These are phyloP conservation scores for Tetraneura akinire DNA, from an alignment of 1,140 invertebrate species.

Conservation along the genomic window DNA sequence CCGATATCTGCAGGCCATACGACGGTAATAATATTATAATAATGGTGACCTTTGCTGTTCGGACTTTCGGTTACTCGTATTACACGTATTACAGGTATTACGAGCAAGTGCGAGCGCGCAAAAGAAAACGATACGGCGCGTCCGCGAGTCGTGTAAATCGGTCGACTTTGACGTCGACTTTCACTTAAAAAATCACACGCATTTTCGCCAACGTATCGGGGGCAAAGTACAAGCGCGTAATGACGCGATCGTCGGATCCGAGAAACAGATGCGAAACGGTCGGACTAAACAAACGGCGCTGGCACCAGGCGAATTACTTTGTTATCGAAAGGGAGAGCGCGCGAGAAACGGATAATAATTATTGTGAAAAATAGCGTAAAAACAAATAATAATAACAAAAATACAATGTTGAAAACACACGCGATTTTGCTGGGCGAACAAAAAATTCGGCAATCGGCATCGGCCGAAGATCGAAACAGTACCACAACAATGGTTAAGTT, in stretches of 20 bases:
- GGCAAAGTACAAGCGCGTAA: background rate
- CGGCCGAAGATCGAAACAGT: slow-evolving; percentile 47
- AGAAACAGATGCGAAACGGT: background rate
- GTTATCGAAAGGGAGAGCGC: background rate
- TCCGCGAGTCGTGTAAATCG: background rate
- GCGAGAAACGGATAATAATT: background rate
- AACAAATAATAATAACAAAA: slow-evolving; percentile 2
- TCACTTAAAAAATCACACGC: background rate
- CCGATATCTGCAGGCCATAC: background rate
- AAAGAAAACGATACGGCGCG: background rate
- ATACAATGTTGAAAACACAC: background rate
- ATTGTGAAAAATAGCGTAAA: background rate
- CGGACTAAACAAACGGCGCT: background rate
- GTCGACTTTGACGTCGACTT: background rate
- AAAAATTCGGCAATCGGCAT: slow-evolving; percentile 8
- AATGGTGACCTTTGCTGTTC: background rate
- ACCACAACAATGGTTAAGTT: slow-evolving; percentile 52
- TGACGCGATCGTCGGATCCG: background rate
- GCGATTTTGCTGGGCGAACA: slow-evolving; percentile 21
- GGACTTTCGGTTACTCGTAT: background rate
- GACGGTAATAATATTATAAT: no score
- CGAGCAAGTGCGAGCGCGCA: no score
- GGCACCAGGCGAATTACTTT: background rate
- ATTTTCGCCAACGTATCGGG: background rate
- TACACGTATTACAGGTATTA: no score